These are phyloP conservation scores for Otis tarda DNA, from an alignment of 2,113 vertebrate species.

Conservation along the genomic window DNA sequence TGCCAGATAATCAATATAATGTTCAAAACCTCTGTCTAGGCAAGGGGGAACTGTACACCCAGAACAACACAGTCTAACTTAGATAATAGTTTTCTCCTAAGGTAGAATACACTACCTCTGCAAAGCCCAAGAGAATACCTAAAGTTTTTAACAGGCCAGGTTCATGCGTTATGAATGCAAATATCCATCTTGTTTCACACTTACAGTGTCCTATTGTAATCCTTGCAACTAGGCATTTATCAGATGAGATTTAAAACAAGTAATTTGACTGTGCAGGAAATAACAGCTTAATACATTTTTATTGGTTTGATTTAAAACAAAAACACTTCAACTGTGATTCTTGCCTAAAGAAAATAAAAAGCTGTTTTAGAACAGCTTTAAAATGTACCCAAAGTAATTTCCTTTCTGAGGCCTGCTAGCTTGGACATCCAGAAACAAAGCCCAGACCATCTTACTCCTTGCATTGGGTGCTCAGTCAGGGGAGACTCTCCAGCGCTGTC, in stretches of 20 bases:
- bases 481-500: not conserved
- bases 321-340: not conserved
- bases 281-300: not conserved
- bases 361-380: not conserved
- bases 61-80: not conserved
- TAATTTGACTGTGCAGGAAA: not conserved
- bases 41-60: not conserved
- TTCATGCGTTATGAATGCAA: not conserved
- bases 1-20: not conserved
- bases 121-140: not conserved
- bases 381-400: not conserved
- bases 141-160: not conserved
- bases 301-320: not conserved
- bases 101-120: not conserved
- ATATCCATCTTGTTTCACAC: not conserved
- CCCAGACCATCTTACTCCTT: not conserved
- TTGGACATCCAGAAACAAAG: not conserved
- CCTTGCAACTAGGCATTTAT: not conserved
- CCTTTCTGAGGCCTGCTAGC: not conserved
- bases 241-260: not conserved
- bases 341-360: not conserved
- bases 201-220: not conserved
- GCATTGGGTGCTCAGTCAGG: not conserved
- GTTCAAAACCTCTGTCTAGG: not conserved
- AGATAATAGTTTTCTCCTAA: not conserved